Conservation (phyloP, 2,888 invertebrate species). For the Xylota segnis region DNA sequence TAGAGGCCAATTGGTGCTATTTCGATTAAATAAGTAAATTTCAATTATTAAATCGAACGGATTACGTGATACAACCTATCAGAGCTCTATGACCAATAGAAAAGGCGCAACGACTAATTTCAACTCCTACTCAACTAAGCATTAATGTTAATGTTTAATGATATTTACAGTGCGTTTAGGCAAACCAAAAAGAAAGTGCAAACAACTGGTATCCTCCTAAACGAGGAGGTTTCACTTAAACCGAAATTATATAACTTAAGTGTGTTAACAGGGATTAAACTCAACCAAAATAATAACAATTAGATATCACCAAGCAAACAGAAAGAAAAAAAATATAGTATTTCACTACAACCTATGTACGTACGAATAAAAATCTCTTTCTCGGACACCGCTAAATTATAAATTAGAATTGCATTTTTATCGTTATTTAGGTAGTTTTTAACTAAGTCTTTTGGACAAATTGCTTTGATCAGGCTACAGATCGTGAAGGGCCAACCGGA, state of each 20-base stretch:
- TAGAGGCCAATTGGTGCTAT: too few relatives aligned
- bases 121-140: too few relatives aligned
- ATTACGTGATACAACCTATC: too few relatives aligned
- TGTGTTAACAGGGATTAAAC: constrained; percentile 33
- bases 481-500: constrained; percentile 96
- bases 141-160: constrained; percentile 1
- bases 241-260: constrained; percentile 10
- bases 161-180: constrained; percentile 20
- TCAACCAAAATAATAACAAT: constrained; percentile 8
- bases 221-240: not conserved
- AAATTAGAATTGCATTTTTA: constrained; percentile 64
- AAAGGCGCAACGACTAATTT: too few relatives aligned
- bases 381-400: constrained; percentile 53
- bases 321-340: constrained; percentile 14
- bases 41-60: too few relatives aligned
- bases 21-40: too few relatives aligned
- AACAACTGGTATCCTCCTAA: not conserved
- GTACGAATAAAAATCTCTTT: constrained; percentile 57
- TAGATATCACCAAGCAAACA: constrained; percentile 21
- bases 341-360: constrained; percentile 58
- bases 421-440: constrained; percentile 57
- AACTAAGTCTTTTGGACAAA: constrained; percentile 61
- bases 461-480: constrained; percentile 84
- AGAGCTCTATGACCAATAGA: too few relatives aligned
- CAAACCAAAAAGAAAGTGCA: constrained; percentile 46